Conservation (phyloP, 23 tunicate species). For the Trididemnum nubilum region DNA sequence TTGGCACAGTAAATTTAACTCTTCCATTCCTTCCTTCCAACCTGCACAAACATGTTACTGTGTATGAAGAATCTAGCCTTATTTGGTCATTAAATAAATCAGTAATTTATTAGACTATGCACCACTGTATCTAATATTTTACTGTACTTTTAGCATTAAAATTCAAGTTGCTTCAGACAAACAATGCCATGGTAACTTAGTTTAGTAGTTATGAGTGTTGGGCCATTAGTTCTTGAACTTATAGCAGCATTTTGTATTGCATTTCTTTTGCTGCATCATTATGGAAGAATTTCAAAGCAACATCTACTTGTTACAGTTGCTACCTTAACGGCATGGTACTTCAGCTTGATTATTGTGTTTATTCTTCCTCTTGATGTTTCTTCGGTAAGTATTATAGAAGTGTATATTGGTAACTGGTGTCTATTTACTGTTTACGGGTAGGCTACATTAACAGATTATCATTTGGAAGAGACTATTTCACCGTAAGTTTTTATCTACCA, state of each 20-base stretch:
- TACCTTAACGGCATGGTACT: conserved; percentile 92
- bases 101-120: no score
- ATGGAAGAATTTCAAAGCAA: conserved; percentile 76
- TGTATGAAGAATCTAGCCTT: no score
- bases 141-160: no score
- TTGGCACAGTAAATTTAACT: no score
- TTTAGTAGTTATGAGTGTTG: conserved; percentile 85
- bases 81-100: no score
- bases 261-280: conserved; percentile 61
- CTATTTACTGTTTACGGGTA: neutral
- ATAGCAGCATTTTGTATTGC: conserved; percentile 70
- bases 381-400: conserved; percentile 51
- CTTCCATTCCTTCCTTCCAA: no score
- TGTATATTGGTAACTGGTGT: neutral
- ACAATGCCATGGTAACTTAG: no score
- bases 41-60: no score
- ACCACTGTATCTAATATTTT: no score
- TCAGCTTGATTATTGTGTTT: conserved; percentile 83
- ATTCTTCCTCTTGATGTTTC: conserved; percentile 96
- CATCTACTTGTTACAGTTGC: conserved; percentile 80
- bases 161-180: no score
- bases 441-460: neutral
- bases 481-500: no score
- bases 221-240: conserved; percentile 76
- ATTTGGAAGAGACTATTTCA: no score